phyloP scores from a whole-genome alignment of 1,140 invertebrate species.

The Polypedilum vanderplanki region DNA sequence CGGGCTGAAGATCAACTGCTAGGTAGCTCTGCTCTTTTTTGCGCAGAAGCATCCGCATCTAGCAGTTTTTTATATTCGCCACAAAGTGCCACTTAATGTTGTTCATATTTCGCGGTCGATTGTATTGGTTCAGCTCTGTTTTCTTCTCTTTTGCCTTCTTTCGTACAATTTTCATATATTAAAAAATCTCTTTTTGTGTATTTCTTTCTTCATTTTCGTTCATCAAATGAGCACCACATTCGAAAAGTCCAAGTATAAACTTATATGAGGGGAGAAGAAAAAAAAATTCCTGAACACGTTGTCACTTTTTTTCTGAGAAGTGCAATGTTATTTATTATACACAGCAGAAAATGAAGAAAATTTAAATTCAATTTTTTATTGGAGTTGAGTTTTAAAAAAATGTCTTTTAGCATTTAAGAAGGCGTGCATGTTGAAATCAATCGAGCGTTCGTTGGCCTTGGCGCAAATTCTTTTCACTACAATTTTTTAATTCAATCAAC shows the following conservation, averaged over 20 bases:
- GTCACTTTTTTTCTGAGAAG: not conserved
- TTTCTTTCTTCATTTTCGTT: not conserved
- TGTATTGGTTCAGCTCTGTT: slow-evolving; percentile 25
- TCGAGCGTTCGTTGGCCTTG: slow-evolving; percentile 16
- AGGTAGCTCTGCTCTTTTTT: not conserved
- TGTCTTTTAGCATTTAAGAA: not conserved
- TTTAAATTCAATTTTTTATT: not conserved
- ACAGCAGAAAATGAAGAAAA: not conserved
- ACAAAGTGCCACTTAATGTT: slow-evolving; percentile 2
- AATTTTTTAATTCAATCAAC: not conserved
- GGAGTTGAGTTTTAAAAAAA: not conserved
- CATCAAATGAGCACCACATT: not conserved
- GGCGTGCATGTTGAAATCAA: not conserved
- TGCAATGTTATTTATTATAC: not conserved
- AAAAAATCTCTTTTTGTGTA: not conserved
- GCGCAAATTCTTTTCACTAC: not conserved
- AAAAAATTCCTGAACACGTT: slow-evolving; percentile 26
- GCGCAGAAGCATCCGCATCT: not conserved
- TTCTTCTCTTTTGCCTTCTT: not conserved
- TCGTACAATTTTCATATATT: slow-evolving; percentile 4
- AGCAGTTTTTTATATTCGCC: not conserved
- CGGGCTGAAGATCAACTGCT: not conserved
- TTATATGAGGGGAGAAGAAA: not conserved
- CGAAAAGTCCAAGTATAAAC: too few species aligned
- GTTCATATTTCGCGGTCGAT: slow-evolving; percentile 28